Conservation (phyloP, 2,113 vertebrate species). For the Ictalurus punctatus region DNA sequence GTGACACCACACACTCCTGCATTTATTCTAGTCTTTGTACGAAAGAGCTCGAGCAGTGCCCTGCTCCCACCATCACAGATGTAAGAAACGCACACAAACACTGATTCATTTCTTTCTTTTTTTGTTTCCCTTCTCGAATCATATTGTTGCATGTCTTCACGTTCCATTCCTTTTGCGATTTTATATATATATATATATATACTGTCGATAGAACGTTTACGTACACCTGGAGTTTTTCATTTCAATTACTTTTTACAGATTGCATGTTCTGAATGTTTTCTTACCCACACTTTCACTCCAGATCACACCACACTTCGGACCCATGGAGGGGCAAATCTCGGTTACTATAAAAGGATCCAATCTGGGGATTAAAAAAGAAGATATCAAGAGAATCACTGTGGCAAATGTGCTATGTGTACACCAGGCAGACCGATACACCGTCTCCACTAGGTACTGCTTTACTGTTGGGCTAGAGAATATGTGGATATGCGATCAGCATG, state of each 20-base stretch:
- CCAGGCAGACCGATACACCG: constrained; percentile 81
- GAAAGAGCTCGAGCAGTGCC: constrained; percentile 69
- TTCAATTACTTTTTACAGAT: not conserved
- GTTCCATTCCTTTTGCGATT: not conserved
- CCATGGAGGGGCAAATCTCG: constrained; percentile 79
- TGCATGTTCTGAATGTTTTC: not conserved
- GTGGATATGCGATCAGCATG: not conserved
- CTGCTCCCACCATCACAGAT: constrained; percentile 79
- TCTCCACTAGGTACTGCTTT: constrained; percentile 85
- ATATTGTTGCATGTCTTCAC: not conserved
- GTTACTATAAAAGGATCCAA: constrained; percentile 93
- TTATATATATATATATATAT: not conserved
- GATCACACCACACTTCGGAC: constrained; percentile 88
- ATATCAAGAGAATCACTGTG: constrained; percentile 82
- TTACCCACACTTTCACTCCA: constrained; percentile 57
- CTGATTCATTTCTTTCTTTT: not conserved
- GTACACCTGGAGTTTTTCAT: no score
- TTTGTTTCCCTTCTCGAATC: not conserved
- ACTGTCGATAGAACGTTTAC: not conserved
- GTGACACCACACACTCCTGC: constrained; percentile 72
- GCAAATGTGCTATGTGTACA: constrained; percentile 79
- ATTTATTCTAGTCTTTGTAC: constrained; percentile 77
- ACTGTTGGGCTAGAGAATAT: not conserved
- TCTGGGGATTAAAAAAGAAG: constrained; percentile 83
- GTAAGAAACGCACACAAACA: constrained; percentile 70